phyloP scores from a whole-genome alignment of 2,113 vertebrate species.

The Petroica traversi region DNA sequence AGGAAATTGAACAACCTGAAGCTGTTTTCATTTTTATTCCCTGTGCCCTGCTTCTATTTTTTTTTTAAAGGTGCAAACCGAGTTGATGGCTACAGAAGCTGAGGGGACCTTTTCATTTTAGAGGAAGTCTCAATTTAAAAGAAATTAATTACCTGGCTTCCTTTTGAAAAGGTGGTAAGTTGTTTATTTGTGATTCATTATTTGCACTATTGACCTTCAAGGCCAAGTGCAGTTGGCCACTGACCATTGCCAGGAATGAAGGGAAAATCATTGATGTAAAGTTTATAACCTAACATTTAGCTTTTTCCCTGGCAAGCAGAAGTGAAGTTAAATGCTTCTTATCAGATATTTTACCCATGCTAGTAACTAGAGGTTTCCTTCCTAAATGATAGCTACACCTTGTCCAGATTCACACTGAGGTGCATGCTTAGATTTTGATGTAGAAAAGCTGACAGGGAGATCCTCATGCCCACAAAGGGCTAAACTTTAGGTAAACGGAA shows the following conservation, averaged over 20 bases:
- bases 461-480: not conserved
- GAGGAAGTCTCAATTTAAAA: constrained; percentile 20
- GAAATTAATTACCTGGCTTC: not conserved
- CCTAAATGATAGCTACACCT: not conserved
- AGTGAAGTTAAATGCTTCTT: not conserved
- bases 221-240: not conserved
- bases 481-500: not conserved
- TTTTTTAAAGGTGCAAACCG: constrained; percentile 6
- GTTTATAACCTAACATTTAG: not conserved
- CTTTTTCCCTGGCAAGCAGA: not conserved
- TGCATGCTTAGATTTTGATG: not conserved
- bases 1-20: constrained; percentile 78
- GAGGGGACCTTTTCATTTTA: not conserved
- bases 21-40: constrained; percentile 44
- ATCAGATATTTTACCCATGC: not conserved
- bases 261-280: not conserved
- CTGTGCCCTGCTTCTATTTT: not conserved
- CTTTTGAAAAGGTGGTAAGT: not conserved
- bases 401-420: not conserved
- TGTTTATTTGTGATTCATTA: not conserved
- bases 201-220: not conserved
- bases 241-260: not conserved
- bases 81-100: constrained; percentile 20
- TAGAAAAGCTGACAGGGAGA: not conserved
- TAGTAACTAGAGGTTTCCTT: not conserved